Conservation (phyloP, 2,888 invertebrate species). For the Apotomis betuletana region DNA sequence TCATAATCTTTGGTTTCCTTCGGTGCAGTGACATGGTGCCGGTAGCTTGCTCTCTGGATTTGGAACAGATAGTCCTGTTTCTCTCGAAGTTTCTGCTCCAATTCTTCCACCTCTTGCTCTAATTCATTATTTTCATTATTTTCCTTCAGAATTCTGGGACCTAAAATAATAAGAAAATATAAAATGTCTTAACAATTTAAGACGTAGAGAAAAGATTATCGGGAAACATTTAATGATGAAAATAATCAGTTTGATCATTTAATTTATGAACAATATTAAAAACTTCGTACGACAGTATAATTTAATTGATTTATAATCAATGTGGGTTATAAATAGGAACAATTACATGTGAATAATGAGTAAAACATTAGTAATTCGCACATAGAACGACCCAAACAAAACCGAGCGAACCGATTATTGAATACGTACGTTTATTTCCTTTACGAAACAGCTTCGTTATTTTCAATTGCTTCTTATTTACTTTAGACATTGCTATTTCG, state of each 20-base stretch:
- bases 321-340: no score
- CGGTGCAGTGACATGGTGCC: constrained; percentile 5
- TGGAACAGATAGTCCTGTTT: constrained; percentile 38
- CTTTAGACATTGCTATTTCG: constrained; percentile 35
- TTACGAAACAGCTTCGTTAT: constrained; percentile 36
- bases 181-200: no score
- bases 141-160: constrained; percentile 15
- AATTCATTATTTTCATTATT: constrained; percentile 27
- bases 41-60: constrained; percentile 29
- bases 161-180: no score
- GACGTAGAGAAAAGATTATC: no score
- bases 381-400: no score
- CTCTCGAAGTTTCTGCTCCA: constrained; percentile 34
- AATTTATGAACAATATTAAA: no score
- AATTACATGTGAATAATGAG: no score
- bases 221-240: no score
- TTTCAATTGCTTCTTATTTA: constrained; percentile 38
- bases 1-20: constrained; percentile 8
- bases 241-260: no score
- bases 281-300: no score
- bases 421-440: constrained; percentile 31
- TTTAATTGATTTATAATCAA: no score
- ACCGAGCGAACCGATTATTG: background rate
- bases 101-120: constrained; percentile 23
- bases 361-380: no score